Percentiles rank a stretch among this genome's conserved stretches.
These are phyloP conservation scores for Rhabdomys pumilio DNA, from an alignment of 2,797 vertebrate species.

Conservation along the genomic window DNA sequence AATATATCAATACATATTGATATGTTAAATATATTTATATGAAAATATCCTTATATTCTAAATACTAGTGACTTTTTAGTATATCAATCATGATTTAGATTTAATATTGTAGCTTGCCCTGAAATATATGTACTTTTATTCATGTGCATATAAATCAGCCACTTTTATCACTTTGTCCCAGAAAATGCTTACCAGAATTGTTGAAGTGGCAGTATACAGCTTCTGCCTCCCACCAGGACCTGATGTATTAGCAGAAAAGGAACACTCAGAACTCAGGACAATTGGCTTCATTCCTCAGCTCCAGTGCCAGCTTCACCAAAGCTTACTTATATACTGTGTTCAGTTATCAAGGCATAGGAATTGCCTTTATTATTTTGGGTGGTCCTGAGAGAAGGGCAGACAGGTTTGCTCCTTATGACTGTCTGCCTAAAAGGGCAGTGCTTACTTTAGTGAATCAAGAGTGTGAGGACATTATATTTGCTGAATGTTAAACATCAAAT, in stretches of 20 bases:
- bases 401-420: background rate
- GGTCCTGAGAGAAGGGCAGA: background rate
- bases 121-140: background rate
- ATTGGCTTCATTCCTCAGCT: background rate
- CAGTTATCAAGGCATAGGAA: background rate
- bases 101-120: background rate
- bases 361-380: background rate
- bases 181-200: background rate
- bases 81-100: background rate
- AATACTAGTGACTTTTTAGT: background rate
- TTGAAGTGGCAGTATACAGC: too few relatives aligned
- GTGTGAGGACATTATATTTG: background rate
- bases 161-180: background rate
- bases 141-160: background rate
- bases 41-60: background rate
- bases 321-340: background rate
- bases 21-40: background rate
- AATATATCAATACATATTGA: too few relatives aligned
- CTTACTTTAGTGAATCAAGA: background rate
- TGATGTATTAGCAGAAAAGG: background rate
- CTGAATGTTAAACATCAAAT: background rate
- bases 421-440: background rate
- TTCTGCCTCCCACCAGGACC: background rate
- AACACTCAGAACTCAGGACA: background rate
- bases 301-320: background rate